Conservation (phyloP, 2,113 vertebrate genomes). For the Petrocephalus zakoni region DNA sequence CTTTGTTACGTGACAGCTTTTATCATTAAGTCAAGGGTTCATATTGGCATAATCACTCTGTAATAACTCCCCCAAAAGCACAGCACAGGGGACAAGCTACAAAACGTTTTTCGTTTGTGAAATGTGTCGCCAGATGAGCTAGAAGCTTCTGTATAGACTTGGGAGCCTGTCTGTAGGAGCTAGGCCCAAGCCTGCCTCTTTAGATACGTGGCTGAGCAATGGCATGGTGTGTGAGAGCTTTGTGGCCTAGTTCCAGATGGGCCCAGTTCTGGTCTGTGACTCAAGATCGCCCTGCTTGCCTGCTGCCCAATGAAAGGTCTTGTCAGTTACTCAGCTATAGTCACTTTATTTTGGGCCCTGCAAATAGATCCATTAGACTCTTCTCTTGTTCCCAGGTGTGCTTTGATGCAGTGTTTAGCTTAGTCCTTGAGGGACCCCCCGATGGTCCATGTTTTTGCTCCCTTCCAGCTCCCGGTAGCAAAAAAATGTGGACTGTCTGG, state of each 20-base stretch:
- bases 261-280: not conserved
- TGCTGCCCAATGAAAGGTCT: not conserved
- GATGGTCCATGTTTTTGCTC: not conserved
- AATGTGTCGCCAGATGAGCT: not conserved
- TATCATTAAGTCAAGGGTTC: not conserved
- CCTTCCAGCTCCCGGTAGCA: not conserved
- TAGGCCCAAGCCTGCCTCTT: not conserved
- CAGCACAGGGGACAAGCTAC: not conserved
- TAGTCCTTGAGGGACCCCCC: not conserved
- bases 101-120: not conserved
- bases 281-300: not conserved
- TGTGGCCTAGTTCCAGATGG: not conserved
- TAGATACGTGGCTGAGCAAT: not conserved
- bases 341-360: not conserved
- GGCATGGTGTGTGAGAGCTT: not conserved
- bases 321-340: not conserved
- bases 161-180: not conserved
- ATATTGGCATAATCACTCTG: not conserved
- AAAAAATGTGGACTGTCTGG: not conserved
- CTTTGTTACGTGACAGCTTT: slow-evolving; percentile 10
- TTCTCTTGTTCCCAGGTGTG: not conserved
- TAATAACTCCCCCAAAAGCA: not conserved
- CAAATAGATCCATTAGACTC: not conserved
- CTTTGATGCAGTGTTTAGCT: not conserved
- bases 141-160: not conserved